Base-by-base conservation (phyloP, 1,140 invertebrate species). In the Acyrthosiphon pisum region DNA sequence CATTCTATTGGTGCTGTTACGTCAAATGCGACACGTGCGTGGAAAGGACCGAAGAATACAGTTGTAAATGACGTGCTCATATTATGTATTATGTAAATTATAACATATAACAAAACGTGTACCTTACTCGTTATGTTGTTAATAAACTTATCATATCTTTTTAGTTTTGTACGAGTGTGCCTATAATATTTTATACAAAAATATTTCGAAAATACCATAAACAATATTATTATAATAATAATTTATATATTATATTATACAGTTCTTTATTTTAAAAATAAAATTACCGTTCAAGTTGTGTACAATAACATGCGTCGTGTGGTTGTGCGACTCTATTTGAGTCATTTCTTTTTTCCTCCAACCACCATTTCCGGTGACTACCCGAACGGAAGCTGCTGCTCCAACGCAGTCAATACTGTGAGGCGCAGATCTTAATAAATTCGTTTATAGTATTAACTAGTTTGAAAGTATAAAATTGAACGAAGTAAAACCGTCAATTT, bases 1-100 rank as follows among this genome's bases (percentile, higher is more conserved):
- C 98, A 95, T 99, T 99, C 95, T 97, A 97, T 94, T 99, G 98
- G 98, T 99, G 98, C 95, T 99, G 98, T 95, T 96, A 96, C 93
- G 98, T 99, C 26, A 96, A 97, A 91, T 99, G 98, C 95, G 97
- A 98, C 94, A 97, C 97, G 76, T 99, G 98, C 95, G 96, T 96
- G 94, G 96, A 97, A 94, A 96, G 96, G 94, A 97, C 96, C 81
- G 98, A 99, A 95, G 96, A 98, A 93, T 98, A 98, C 95, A 97
- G 97, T 46, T 99, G 98, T 96, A 98, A 98, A 96, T 98, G 96
- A 96, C 76, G 76, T 35, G 41, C 60, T 44, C 84, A 9, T n/a
- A n/a, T n/a, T n/a, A 23, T 53, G 22, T 53, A 30, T n/a, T n/a
- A n/a, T 35, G 60, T 76, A 76, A 76, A 76, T n/a, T 76, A 76